A percentile compares a stretch with the other conserved stretches of the same genome.
phyloP scores from a whole-genome alignment of 2,888 invertebrate genomes.

The Stenodera caucasica region DNA sequence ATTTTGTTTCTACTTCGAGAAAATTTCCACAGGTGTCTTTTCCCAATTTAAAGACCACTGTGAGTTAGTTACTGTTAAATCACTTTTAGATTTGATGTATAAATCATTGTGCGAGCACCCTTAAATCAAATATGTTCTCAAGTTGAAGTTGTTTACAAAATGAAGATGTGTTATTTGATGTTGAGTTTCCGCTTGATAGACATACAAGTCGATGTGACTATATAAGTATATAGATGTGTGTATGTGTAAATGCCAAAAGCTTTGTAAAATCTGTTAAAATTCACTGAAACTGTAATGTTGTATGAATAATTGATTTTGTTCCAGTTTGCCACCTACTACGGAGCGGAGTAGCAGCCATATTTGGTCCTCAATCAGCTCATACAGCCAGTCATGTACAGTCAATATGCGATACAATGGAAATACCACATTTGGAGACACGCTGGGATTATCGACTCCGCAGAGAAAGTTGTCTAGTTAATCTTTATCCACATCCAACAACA shows the following conservation, averaged over 20 bases:
- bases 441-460: constrained; percentile 88
- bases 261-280: constrained; percentile 12
- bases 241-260: neutral
- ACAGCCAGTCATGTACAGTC: constrained; percentile 94
- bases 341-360: constrained; percentile 90
- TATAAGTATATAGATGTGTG: no score
- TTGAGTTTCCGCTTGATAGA: neutral
- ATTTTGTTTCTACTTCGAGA: no score
- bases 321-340: constrained; percentile 85
- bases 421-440: constrained; percentile 92
- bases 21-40: no score
- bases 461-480: constrained; percentile 90
- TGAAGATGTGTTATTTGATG: neutral
- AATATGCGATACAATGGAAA: constrained; percentile 94
- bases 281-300: constrained; percentile 18
- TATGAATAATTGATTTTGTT: constrained; percentile 43
- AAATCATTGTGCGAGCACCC: neutral
- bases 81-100: no score
- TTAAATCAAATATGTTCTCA: neutral
- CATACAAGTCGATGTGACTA: neutral
- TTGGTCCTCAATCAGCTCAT: constrained; percentile 89
- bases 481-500: constrained; percentile 89
- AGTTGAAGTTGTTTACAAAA: neutral
- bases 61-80: no score
- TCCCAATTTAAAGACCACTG: no score